Evolutionary conservation across 2,888 invertebrate species (phyloP).

Genomic region (Adineta ricciae): DNA sequence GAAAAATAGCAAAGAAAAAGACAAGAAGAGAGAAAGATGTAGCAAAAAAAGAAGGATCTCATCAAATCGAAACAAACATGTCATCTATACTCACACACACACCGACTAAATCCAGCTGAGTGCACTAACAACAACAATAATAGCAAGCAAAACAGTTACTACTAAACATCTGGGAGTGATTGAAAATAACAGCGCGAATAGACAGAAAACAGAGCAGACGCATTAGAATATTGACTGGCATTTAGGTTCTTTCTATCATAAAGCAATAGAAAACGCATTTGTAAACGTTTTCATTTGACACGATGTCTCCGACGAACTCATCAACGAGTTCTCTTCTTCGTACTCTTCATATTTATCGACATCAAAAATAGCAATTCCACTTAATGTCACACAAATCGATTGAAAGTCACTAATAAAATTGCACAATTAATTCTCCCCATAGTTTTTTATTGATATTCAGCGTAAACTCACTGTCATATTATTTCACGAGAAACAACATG

Average conservation of each 20-base stretch:
- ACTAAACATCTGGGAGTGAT: background rate
- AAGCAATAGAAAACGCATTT: background rate
- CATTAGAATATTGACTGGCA: background rate
- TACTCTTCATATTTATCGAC: background rate
- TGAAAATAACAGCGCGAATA: background rate
- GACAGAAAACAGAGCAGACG: background rate
- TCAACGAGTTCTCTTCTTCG: background rate
- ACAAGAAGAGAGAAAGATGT: background rate
- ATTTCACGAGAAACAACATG: background rate
- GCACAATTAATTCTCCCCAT: background rate
- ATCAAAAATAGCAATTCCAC: background rate
- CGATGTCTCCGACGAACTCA: background rate
- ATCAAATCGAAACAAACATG: background rate
- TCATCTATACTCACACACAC: background rate
- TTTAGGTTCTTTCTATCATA: background rate
- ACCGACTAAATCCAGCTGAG: background rate
- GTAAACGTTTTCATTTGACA: background rate
- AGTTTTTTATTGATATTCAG: background rate
- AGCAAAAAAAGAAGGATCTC: background rate
- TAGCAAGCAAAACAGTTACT: background rate
- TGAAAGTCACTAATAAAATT: background rate
- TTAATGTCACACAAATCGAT: background rate
- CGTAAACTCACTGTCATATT: background rate
- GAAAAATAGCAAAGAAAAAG: background rate
- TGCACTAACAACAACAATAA: background rate